Evolutionary conservation across 1,140 invertebrate species (phyloP), one percentile per base, ranked within the genome.

Genomic region (Babylonia areolata): DNA sequence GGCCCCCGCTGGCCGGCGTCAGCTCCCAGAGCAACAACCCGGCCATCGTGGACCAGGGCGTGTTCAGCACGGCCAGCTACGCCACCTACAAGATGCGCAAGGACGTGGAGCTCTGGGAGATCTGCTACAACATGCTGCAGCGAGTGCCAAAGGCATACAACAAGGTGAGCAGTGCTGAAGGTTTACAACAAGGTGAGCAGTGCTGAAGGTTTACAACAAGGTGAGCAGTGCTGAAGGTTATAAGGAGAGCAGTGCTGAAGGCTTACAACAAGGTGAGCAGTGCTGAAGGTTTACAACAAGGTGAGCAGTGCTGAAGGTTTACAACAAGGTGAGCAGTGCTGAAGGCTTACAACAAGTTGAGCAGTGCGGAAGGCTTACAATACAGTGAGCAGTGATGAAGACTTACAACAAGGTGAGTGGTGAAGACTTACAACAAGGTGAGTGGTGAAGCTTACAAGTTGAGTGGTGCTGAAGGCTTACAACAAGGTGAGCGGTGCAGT

Each of bases 71-170:
- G 11, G 92, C 93, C 51, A 94, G 92, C 79, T 93, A 91, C 82
- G 91, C 92, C 75, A 89, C 91, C 15, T 91, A 93, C 86, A 92
- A 92, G 86, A 91, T 92, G 88, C 89, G 91, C 40, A 94, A 94
- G 86, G 93, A 94, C 54, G 90, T 94, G 64, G 93, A 94, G 85
- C 86, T 94, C 33, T 93, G 93, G 92, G 93, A 94, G 77, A 93
- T 94, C 79, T 93, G 93, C 89, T 88, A 91, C 77, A 91, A 88
- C 40, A 91, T 93, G 89, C 85, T 94, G 37, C 91, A 92, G 42
- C 93, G 93, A 58, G 87, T 94, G 20, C 93, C 93, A 40, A 93
- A 93, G 83, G 90, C 91, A 79, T 94, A 92, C 86, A 93, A 90
- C 88, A 93, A 93, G 90, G 93, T 93, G 82, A 20, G 64, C 23